phyloP scores from a whole-genome alignment of 2,113 vertebrate genomes.

The Rhinopomastus cyanomelas region DNA sequence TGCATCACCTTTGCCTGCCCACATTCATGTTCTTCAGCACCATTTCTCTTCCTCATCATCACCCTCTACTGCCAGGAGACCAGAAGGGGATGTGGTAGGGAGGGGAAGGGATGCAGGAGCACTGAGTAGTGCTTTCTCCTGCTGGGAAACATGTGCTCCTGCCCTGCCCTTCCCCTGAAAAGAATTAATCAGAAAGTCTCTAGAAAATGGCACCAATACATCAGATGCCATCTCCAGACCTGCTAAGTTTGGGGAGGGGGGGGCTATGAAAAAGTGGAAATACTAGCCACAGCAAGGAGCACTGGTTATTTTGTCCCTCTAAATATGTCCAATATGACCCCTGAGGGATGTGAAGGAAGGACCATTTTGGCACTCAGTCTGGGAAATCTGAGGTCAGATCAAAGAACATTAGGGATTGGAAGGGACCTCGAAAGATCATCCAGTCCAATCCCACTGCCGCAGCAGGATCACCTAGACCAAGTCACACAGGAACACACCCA shows the following conservation, averaged over 20 bases:
- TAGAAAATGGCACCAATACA: background rate
- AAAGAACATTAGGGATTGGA: no score
- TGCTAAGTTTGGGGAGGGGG: background rate
- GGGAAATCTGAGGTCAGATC: constrained; percentile 82
- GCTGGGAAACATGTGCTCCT: background rate
- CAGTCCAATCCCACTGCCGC: no score
- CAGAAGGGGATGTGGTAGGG: fast-evolving
- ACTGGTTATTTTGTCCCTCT: background rate
- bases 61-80: background rate
- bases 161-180: background rate
- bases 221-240: background rate
- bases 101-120: background rate
- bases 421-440: no score
- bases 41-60: constrained; percentile 3
- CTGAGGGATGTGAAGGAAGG: constrained; percentile 72
- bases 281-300: background rate
- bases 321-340: background rate
- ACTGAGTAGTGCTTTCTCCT: fast-evolving
- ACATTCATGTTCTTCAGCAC: background rate
- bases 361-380: constrained; percentile 79
- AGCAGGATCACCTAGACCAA: no score
- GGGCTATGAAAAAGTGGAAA: background rate
- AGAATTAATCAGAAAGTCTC: background rate
- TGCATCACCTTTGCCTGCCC: constrained; percentile 34
- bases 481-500: no score